phyloP scores from a whole-genome alignment of 2,888 invertebrate genomes.

The Pandemis cinnamomeana region DNA sequence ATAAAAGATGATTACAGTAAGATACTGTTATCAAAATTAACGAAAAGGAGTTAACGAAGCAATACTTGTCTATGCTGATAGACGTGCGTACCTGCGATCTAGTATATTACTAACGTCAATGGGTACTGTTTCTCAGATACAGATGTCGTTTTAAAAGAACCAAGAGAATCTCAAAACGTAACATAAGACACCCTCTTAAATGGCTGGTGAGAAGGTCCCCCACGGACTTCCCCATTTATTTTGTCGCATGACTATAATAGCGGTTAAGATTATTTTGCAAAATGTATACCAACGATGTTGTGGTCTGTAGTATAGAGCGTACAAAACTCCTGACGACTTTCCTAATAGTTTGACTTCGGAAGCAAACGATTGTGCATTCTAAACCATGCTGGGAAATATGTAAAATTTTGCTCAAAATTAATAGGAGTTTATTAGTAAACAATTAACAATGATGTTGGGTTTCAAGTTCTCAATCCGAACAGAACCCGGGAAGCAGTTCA shows the following conservation, averaged over 20 bases:
- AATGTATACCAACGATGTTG: not conserved
- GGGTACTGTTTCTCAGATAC: not conserved
- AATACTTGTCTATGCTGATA: not conserved
- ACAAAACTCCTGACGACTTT: not conserved
- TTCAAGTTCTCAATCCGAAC: too few relatives aligned
- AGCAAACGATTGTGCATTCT: not conserved
- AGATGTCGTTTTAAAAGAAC: conserved; percentile 11
- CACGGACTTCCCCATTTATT: conserved; percentile 43
- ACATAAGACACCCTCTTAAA: conserved; percentile 55
- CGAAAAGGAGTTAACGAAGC: not conserved
- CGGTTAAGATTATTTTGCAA: not conserved
- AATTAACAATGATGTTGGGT: too few relatives aligned
- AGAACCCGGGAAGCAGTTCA: too few relatives aligned
- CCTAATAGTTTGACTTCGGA: not conserved
- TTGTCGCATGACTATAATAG: not conserved
- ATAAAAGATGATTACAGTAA: too few relatives aligned
- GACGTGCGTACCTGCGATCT: too few relatives aligned
- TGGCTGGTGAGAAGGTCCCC: conserved; percentile 57
- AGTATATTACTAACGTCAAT: too few relatives aligned
- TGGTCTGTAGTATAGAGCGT: not conserved
- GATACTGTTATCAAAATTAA: too few relatives aligned
- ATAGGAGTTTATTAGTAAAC: too few relatives aligned
- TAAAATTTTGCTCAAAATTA: too few relatives aligned
- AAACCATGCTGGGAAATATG: too few relatives aligned
- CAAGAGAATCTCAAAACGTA: conserved; percentile 16